Evolutionary conservation across 2,797 vertebrate species (phyloP), one percentile per base, ranked within the genome.

Genomic region (Neosilurus hyrtlii): DNA sequence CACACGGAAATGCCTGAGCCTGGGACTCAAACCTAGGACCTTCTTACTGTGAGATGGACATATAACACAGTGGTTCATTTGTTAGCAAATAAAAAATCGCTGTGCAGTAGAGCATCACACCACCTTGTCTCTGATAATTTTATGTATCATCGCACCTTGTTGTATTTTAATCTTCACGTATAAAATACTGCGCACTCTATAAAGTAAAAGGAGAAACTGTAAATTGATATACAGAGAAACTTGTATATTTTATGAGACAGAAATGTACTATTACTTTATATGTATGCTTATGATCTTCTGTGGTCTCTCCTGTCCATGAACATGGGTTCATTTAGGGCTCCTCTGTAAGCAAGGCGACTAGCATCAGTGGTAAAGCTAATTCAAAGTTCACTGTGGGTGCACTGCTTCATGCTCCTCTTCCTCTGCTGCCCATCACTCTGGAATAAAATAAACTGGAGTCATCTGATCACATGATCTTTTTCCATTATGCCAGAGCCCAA

Each of bases 221-320:
- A 51, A 83, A 54, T 35, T 51, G 18, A n/a, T 75, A 61, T 80
- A 79, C 14, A 66, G 18, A 10, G 4, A 24, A 30, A 54, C 9
- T 22, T 74, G 59, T 75, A 65, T n/a, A 30, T 73, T 57, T 73
- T 57, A 72, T 66, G 11, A 35, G 63, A 51, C 30, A 61, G 51
- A 49, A 74, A 61, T 67, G 49, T 81, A 80, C 20, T 80, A 56
- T 80, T 75, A 35, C 5, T 49, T 65, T 66, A 24, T 70, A 30
- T 68, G 37, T 74, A 35, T 52, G 52, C 24, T 80, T 80, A 80
- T 74, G 20, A 18, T 51, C n/a, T 80, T 9, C 24, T 37, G 12
- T 68, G 11, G n/a, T 65, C 1, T 61, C 22, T 83, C 57, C n/a
- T 72, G 12, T 83, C 61, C 52, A 73, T 30, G 70, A 16, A 26